phyloP scores from a whole-genome alignment of 2,113 vertebrate genomes.

The Ophthalmotilapia sp. region DNA sequence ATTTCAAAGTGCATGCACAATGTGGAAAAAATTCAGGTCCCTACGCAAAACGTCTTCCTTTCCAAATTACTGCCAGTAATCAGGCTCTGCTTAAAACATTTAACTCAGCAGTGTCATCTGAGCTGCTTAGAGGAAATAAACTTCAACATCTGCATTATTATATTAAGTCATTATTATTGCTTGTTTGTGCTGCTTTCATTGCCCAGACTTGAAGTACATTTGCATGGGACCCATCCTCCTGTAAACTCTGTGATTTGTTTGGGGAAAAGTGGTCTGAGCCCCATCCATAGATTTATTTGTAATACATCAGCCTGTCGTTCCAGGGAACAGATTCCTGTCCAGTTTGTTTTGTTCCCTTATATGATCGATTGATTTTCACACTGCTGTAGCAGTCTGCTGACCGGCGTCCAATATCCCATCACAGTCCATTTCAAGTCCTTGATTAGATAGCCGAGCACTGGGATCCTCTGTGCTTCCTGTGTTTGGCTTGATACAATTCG shows the following conservation, averaged over 20 bases:
- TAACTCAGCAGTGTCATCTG: neutral
- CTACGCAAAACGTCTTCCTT: neutral
- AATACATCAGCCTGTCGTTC: neutral
- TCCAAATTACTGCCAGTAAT: neutral
- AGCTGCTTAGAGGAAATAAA: neutral
- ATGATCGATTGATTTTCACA: constrained; percentile 7
- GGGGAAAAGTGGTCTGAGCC: neutral
- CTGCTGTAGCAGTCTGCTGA: neutral
- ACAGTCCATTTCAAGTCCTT: constrained; percentile 15
- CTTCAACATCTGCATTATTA: neutral
- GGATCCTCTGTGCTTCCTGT: constrained; percentile 4
- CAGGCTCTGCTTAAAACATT: neutral
- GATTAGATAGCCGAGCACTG: constrained; percentile 13
- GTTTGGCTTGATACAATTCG: constrained; percentile 7
- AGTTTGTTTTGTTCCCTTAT: neutral
- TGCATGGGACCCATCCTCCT: neutral
- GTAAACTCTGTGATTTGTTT: neutral
- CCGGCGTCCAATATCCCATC: neutral
- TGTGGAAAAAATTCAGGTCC: neutral
- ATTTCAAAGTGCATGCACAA: neutral
- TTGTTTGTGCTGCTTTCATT: neutral
- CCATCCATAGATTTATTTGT: neutral
- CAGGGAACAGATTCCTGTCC: neutral
- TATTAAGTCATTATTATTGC: neutral
- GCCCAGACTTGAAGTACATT: neutral